Conservation (phyloP, 2,797 vertebrate species). For the Cichlasoma orientale region DNA sequence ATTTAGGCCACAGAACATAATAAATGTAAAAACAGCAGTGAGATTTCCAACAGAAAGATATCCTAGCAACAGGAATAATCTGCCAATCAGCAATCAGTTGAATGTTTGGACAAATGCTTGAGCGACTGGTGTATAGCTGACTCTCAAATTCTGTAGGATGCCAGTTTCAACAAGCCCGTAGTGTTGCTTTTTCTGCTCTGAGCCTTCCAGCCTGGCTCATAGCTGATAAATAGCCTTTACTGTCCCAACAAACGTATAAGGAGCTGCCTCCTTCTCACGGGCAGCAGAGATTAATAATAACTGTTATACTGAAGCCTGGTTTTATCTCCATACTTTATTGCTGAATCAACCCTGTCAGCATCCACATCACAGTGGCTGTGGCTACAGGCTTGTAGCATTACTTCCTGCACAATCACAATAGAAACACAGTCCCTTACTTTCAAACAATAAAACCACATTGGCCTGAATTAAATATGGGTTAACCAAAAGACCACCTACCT, state of each 20-base stretch:
- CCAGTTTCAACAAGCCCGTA: neutral
- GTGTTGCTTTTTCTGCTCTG: no score
- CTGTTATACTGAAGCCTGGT: neutral
- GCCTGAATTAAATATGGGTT: neutral
- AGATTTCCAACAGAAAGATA: neutral
- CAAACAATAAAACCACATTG: neutral
- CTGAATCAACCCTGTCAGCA: neutral
- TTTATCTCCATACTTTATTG: neutral
- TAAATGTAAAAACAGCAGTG: neutral
- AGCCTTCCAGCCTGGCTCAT: no score
- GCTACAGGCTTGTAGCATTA: no score
- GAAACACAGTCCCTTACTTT: neutral
- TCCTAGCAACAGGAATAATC: conserved; percentile 7
- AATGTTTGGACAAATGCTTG: neutral
- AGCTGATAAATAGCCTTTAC: neutral
- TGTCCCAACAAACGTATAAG: neutral
- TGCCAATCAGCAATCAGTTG: neutral
- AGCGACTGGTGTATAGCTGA: neutral
- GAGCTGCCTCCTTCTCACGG: neutral
- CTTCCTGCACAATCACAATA: neutral
- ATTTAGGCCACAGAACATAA: neutral
- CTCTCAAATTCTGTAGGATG: neutral
- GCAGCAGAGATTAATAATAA: neutral
- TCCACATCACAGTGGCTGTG: neutral
- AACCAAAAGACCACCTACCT: neutral